Conservation (phyloP, 2,113 vertebrate species). For the Coregonus clupeaformis region DNA sequence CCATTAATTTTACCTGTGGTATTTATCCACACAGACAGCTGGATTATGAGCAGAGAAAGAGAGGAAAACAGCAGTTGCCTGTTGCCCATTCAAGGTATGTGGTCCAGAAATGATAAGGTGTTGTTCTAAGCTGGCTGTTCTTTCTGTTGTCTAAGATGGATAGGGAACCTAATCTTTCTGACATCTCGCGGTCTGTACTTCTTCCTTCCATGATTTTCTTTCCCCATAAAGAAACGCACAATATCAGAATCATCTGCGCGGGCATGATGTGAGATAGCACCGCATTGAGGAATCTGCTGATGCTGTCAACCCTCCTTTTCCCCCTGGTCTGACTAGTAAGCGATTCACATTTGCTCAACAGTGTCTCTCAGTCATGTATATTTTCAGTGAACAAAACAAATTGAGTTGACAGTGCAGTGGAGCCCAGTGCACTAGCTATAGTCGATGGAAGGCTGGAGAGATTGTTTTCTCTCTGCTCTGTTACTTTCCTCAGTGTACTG, state of each 20-base stretch:
- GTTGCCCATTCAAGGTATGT: no score
- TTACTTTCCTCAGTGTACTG: conserved; percentile 9
- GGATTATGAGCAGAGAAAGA: no score
- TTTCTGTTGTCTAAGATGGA: background rate
- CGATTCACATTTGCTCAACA: conserved; percentile 50
- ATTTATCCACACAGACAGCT: no score
- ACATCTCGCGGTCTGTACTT: background rate
- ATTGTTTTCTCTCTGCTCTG: conserved; percentile 5
- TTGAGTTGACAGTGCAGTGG: conserved; percentile 33
- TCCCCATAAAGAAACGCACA: conserved; percentile 60
- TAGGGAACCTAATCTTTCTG: background rate
- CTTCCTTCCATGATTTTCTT: conserved; percentile 4
- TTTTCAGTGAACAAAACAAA: conserved; percentile 34
- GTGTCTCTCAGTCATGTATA: conserved; percentile 34
- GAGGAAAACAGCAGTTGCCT: no score
- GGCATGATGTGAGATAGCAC: conserved; percentile 49
- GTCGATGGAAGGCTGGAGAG: conserved; percentile 26
- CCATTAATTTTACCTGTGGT: no score
- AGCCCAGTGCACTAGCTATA: conserved; percentile 9
- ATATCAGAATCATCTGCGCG: conserved; percentile 51
- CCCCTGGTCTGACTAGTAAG: conserved; percentile 41
- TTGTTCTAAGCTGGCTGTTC: background rate
- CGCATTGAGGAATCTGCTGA: conserved; percentile 52
- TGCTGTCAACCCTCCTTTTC: conserved; percentile 45
- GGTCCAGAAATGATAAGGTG: no score